A percentile compares a stretch with the other conserved stretches of the same genome.
Conservation (phyloP, 2,113 vertebrate species). For the Misgurnus anguillicaudatus region DNA sequence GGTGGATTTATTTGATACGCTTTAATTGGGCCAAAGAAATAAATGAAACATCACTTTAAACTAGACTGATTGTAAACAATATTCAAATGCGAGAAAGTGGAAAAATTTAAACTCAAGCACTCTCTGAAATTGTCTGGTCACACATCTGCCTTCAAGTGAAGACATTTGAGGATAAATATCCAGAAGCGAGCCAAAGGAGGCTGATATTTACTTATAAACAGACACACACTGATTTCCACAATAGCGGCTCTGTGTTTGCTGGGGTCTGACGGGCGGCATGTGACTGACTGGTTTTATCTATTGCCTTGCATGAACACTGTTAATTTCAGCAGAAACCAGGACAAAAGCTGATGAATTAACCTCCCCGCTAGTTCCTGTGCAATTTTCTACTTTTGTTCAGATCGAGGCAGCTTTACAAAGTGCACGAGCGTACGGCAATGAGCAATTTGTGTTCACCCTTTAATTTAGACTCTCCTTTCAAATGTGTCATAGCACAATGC, state of each 20-base stretch:
- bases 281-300: background rate
- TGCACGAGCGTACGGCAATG: background rate
- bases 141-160: background rate
- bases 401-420: background rate
- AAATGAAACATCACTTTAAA: conserved; percentile 55
- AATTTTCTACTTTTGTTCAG: conserved; percentile 38
- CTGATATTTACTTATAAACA: background rate
- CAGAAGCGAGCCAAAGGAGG: background rate
- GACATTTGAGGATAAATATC: background rate
- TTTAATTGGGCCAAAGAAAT: conserved; percentile 65
- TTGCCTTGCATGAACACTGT: background rate
- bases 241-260: conserved; percentile 4
- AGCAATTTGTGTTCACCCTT: background rate
- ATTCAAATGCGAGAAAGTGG: conserved; percentile 22
- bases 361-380: conserved; percentile 1
- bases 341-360: conserved; percentile 32
- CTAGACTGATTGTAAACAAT: conserved; percentile 60
- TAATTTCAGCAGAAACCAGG: background rate
- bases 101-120: background rate
- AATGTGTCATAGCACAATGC: background rate
- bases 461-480: background rate
- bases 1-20: conserved; percentile 50
- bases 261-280: background rate
- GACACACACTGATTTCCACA: background rate
- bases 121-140: background rate